phyloP scores from a whole-genome alignment of 2,797 vertebrate genomes.

The Champsocephalus esox region DNA sequence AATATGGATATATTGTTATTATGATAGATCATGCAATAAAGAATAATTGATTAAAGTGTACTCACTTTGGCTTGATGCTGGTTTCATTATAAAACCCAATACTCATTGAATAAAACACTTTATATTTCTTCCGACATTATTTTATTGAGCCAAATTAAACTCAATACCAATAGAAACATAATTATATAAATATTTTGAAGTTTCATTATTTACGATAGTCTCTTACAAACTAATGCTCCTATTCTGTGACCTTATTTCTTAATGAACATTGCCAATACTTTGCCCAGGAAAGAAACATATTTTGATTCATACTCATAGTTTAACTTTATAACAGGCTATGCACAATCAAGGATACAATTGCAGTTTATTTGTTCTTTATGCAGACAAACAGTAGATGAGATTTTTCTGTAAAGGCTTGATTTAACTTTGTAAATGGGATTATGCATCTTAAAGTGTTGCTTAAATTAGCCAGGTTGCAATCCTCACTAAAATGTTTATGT shows the following conservation, averaged over 20 bases:
- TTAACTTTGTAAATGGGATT: neutral
- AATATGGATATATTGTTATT: too few relatives aligned
- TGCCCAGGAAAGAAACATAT: neutral
- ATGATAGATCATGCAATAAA: too few relatives aligned
- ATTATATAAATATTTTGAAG: too few relatives aligned
- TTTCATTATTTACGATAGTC: too few relatives aligned
- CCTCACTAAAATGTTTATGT: neutral
- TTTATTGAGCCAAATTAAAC: too few relatives aligned
- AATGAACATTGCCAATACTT: neutral
- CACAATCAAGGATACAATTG: neutral
- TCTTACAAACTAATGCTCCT: too few relatives aligned
- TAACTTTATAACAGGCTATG: neutral
- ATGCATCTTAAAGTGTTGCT: neutral
- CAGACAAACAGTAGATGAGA: neutral
- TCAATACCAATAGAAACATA: too few relatives aligned
- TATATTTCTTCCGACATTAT: too few relatives aligned
- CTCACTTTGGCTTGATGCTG: too few relatives aligned
- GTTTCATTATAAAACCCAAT: too few relatives aligned
- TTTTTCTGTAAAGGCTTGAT: neutral
- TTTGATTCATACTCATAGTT: neutral
- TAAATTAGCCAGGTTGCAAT: neutral
- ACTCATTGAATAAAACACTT: too few relatives aligned
- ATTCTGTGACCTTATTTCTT: neutral
- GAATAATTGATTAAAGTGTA: too few relatives aligned
- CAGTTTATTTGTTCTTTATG: neutral